These are phyloP conservation scores for Liparis tanakae DNA, from an alignment of 2,797 vertebrate genomes.

Conservation along the genomic window DNA sequence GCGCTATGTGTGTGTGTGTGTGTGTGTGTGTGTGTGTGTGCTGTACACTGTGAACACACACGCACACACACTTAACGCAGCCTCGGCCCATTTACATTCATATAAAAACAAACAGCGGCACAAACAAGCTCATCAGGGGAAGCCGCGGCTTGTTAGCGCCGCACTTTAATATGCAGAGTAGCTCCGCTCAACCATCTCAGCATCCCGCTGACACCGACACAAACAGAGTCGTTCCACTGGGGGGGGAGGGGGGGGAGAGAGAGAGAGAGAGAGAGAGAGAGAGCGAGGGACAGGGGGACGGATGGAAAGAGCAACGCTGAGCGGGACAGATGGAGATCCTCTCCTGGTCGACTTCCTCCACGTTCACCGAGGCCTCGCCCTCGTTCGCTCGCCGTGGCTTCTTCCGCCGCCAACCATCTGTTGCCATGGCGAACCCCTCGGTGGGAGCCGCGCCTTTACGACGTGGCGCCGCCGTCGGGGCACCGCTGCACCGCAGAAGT, in stretches of 20 bases:
- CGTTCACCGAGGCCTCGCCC: constrained; percentile 37
- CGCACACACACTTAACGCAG: constrained; percentile 22
- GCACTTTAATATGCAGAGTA: constrained; percentile 69
- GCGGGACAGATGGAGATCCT: constrained; percentile 74
- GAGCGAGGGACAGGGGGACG: constrained; percentile 24
- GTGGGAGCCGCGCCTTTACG: constrained; percentile 54
- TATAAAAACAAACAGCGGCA: constrained; percentile 60
- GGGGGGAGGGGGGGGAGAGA: neutral
- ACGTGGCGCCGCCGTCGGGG: constrained; percentile 57
- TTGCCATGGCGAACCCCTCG: constrained; percentile 60
- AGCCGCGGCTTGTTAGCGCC: constrained; percentile 70
- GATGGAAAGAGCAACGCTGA: constrained; percentile 63
- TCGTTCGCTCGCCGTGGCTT: constrained; percentile 30
- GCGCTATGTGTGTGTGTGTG: constrained; percentile 25
- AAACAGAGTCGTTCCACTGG: constrained; percentile 56
- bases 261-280: neutral
- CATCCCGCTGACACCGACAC: constrained; percentile 70
- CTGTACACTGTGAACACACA: neutral
- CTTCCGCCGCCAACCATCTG: constrained; percentile 66
- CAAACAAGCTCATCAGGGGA: constrained; percentile 79
- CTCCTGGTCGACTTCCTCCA: constrained; percentile 66
- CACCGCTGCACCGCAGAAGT: constrained; percentile 55
- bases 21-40: neutral
- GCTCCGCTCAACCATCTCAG: constrained; percentile 63
- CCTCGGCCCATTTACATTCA: constrained; percentile 64